These are phyloP conservation scores for Corella eumyota DNA, from an alignment of 23 tunicate genomes.

Conservation along the genomic window DNA sequence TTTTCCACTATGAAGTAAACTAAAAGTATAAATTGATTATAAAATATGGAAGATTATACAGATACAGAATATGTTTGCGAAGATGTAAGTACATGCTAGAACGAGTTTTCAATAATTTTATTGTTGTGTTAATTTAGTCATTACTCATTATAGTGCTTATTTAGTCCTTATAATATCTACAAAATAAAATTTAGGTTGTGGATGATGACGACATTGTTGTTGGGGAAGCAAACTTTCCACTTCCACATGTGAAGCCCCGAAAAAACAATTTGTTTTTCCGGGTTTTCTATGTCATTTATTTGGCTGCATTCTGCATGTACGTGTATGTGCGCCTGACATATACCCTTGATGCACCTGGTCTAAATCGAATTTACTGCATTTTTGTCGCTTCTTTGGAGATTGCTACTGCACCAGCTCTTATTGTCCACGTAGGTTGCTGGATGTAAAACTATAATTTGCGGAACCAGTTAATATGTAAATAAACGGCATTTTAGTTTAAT, in stretches of 20 bases:
- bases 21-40: too few relatives aligned
- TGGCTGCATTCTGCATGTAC: slow-evolving; percentile 48
- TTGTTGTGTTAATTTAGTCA: too few relatives aligned
- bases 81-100: too few relatives aligned
- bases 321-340: slow-evolving; percentile 54
- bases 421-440: slow-evolving; percentile 25
- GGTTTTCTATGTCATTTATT: slow-evolving; percentile 29
- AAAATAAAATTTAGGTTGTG: too few relatives aligned
- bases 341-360: slow-evolving; percentile 74
- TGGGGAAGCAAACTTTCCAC: slow-evolving; percentile 61
- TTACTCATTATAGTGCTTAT: too few relatives aligned
- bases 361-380: slow-evolving; percentile 65
- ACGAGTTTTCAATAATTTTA: too few relatives aligned
- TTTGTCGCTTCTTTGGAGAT: slow-evolving; percentile 65
- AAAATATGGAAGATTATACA: too few relatives aligned
- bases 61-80: too few relatives aligned
- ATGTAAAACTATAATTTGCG: background rate
- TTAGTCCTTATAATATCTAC: too few relatives aligned
- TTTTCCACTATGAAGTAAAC: too few relatives aligned
- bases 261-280: slow-evolving; percentile 33
- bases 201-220: slow-evolving; percentile 74
- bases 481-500: too few relatives aligned
- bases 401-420: slow-evolving; percentile 47
- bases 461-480: background rate
- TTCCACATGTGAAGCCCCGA: slow-evolving; percentile 37